These are phyloP conservation scores for Idaea biselata DNA, from an alignment of 2,888 invertebrate genomes.

Conservation along the genomic window DNA sequence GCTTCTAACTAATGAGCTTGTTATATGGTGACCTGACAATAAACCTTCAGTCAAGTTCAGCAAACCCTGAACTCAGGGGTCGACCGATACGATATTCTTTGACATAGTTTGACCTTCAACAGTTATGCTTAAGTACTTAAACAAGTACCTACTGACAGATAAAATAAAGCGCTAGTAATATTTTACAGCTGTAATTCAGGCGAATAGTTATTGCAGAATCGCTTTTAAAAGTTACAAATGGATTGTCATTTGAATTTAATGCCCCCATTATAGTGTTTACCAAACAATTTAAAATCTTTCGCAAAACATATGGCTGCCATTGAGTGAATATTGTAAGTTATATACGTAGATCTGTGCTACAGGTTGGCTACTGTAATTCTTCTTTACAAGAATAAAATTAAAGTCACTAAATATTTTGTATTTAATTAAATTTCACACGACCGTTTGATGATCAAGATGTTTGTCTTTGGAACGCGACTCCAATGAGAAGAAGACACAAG, in stretches of 20 bases:
- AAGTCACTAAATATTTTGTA: too few relatives aligned
- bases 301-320: neutral
- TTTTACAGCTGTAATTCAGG: neutral
- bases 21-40: too few relatives aligned
- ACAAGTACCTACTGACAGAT: neutral
- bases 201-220: neutral
- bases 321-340: too few relatives aligned
- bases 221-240: neutral
- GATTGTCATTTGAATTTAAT: neutral
- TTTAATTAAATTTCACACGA: too few relatives aligned
- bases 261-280: neutral
- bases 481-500: too few relatives aligned
- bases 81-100: constrained; percentile 13
- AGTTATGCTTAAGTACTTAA: neutral
- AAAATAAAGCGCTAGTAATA: neutral
- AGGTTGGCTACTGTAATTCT: too few relatives aligned
- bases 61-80: neutral
- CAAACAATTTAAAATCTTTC: neutral
- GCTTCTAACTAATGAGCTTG: too few relatives aligned
- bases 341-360: too few relatives aligned
- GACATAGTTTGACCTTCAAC: constrained; percentile 12
- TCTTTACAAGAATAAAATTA: too few relatives aligned
- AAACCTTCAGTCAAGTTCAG: too few relatives aligned
- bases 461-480: too few relatives aligned
- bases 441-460: too few relatives aligned